A percentile compares a stretch with the other conserved stretches of the same genome.
Evolutionary conservation across 2,113 vertebrate genomes (phyloP).

Genomic region (Lucifuga dentata): DNA sequence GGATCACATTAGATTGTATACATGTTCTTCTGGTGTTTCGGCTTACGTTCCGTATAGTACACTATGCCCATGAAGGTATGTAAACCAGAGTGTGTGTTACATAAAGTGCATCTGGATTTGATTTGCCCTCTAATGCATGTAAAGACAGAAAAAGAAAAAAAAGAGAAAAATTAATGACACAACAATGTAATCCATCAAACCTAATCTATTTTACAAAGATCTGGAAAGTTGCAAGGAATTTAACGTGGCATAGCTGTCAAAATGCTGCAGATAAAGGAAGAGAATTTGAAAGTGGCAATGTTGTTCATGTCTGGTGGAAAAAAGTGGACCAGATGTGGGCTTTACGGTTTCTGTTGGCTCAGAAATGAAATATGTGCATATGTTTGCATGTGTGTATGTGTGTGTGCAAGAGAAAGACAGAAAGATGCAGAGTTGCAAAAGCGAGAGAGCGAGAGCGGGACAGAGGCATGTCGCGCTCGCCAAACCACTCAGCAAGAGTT

Average conservation of each 20-base stretch:
- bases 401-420: background rate
- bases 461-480: conserved; percentile 42
- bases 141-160: background rate
- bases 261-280: background rate
- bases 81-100: no score
- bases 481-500: conserved; percentile 60
- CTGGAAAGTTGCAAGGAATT: background rate
- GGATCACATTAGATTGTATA: no score
- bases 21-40: no score
- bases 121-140: conserved; percentile 7
- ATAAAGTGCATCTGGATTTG: no score
- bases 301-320: conserved; percentile 37
- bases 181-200: background rate
- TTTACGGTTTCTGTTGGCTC: conserved; percentile 38
- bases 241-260: background rate
- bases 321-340: conserved; percentile 53
- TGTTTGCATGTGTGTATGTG: conserved; percentile 6
- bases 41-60: no score
- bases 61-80: no score
- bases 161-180: no score
- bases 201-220: no score
- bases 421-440: conserved; percentile 8
- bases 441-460: conserved; percentile 32
- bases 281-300: conserved; percentile 41
- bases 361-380: no score